These are phyloP conservation scores for Nasonia vitripennis DNA, from an alignment of 1,140 invertebrate genomes.

Conservation along the genomic window DNA sequence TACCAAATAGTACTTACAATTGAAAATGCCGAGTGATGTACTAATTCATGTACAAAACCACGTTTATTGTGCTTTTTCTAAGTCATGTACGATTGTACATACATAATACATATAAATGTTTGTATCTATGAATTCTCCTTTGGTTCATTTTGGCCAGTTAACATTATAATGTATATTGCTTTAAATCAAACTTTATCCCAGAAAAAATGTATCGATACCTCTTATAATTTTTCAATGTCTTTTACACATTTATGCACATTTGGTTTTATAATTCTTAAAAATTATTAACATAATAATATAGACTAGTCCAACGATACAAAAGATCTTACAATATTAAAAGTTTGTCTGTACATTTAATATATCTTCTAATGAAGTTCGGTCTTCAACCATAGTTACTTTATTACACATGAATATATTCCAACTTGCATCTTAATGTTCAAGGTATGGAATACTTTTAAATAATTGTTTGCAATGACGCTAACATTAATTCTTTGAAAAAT, in stretches of 20 bases:
- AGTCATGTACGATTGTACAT: background rate
- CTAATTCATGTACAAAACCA: constrained; percentile 56
- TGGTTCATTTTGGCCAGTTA: constrained; percentile 32
- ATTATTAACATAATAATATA: constrained; percentile 41
- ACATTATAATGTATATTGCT: constrained; percentile 5
- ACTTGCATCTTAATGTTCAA: constrained; percentile 4
- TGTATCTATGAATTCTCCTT: constrained; percentile 17
- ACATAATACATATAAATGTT: constrained; percentile 51
- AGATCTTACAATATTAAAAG: constrained; percentile 46
- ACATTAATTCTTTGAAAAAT: constrained; percentile 19
- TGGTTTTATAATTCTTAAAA: constrained; percentile 41
- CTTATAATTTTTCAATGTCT: background rate
- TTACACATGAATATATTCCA: constrained; percentile 43
- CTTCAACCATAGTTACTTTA: constrained; percentile 24
- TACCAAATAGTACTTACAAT: constrained; percentile 6
- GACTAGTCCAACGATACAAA: constrained; percentile 52
- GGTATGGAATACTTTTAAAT: constrained; percentile 32
- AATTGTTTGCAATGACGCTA: constrained; percentile 26
- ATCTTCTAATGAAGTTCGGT: constrained; percentile 3
- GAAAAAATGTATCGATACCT: constrained; percentile 24
- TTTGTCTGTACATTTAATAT: constrained; percentile 50
- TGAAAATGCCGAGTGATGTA: background rate
- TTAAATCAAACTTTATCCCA: background rate
- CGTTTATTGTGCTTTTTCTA: constrained; percentile 56
- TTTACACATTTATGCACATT: constrained; percentile 31